Percentiles rank a stretch among this genome's conserved stretches.
phyloP scores from a whole-genome alignment of 2,888 invertebrate species.

The Brachypterus glaber region DNA sequence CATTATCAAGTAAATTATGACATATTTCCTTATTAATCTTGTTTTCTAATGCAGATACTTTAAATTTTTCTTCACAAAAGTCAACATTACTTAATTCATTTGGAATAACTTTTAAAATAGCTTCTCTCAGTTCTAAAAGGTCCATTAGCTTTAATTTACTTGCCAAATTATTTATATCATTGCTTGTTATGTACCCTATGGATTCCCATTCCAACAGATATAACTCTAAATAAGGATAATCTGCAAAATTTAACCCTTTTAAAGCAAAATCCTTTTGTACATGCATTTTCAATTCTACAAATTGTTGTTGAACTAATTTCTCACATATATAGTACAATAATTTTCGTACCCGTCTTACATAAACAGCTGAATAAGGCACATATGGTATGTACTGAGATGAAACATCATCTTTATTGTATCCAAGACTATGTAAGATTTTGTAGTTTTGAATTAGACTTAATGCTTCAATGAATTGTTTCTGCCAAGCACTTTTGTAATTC shows the following conservation, averaged over 20 bases:
- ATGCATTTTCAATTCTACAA: conserved; percentile 24
- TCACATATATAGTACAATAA: conserved; percentile 42
- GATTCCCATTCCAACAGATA: conserved; percentile 33
- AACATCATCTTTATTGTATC: conserved; percentile 22
- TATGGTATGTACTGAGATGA: conserved; percentile 25
- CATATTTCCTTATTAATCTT: too few species aligned
- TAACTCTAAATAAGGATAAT: conserved; percentile 30
- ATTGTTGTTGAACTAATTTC: conserved; percentile 31
- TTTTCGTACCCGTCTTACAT: conserved; percentile 41
- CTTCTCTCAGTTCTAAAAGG: conserved; percentile 16
- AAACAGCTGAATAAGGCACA: conserved; percentile 31
- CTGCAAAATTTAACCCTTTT: conserved; percentile 19
- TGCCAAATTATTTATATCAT: conserved; percentile 26
- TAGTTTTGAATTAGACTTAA: conserved; percentile 43
- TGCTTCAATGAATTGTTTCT: conserved; percentile 43
- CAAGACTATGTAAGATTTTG: conserved; percentile 22
- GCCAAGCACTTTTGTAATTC: too few species aligned
- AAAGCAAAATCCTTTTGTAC: conserved; percentile 22
- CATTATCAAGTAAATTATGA: background rate
- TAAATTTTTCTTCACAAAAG: too few species aligned
- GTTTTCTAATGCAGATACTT: too few species aligned
- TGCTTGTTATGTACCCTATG: conserved; percentile 22
- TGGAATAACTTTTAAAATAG: too few species aligned
- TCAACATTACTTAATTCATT: too few species aligned
- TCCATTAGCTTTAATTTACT: conserved; percentile 28